Evolutionary conservation across 1,140 invertebrate genomes (phyloP).

Genomic region (Panagrolaimus sp.): DNA sequence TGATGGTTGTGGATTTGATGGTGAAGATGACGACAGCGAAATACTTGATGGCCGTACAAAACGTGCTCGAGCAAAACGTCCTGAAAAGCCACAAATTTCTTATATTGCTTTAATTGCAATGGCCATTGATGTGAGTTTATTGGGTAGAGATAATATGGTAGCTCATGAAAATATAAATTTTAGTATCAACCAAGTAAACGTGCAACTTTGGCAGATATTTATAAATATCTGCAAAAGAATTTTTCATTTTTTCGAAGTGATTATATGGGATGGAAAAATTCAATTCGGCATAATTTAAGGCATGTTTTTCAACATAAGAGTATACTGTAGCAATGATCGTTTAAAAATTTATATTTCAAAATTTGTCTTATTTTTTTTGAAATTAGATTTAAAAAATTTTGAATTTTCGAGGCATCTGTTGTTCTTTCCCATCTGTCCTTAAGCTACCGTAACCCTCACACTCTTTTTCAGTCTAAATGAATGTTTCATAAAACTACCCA

Average conservation of each 20-base stretch:
- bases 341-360: no score
- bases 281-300: constrained; percentile 86
- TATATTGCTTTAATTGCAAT: constrained; percentile 14
- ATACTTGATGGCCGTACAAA: not conserved
- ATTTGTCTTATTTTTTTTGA: no score
- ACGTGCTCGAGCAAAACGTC: constrained; percentile 1
- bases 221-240: constrained; percentile 8
- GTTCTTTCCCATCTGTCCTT: no score
- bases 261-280: constrained; percentile 97
- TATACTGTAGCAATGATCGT: no score
- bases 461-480: constrained; percentile 73
- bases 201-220: constrained; percentile 12
- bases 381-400: no score
- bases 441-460: no score
- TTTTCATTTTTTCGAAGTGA: constrained; percentile 86
- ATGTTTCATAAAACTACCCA: constrained; percentile 88
- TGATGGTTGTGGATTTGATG: no score
- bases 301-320: no score
- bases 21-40: no score
- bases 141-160: not conserved
- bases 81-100: constrained; percentile 8
- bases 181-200: constrained; percentile 5
- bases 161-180: not conserved
- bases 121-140: not conserved
- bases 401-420: no score